Percentiles rank a stretch among this genome's conserved stretches.
These are phyloP conservation scores for Enteromius afrohamiltoni DNA, from an alignment of 2,797 vertebrate genomes.

Conservation along the genomic window DNA sequence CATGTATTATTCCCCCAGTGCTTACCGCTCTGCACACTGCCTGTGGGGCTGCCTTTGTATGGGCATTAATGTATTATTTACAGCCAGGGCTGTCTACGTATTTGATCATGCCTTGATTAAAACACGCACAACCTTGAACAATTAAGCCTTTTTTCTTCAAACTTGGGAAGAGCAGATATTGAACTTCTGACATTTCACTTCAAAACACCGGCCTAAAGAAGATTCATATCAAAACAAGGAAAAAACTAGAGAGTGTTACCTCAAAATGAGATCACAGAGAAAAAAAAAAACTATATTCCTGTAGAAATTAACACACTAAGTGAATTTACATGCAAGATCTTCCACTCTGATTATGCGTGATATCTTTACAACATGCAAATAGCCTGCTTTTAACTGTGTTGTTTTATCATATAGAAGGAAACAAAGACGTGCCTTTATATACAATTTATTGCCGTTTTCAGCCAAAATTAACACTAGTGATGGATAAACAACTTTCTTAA, in stretches of 20 bases:
- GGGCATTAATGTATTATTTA: constrained; percentile 78
- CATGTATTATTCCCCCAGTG: constrained; percentile 59
- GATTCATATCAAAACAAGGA: constrained; percentile 24
- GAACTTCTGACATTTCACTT: constrained; percentile 49
- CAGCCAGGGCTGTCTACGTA: constrained; percentile 68
- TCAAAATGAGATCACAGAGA: constrained; percentile 11
- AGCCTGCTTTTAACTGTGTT: not conserved
- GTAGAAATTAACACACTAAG: not conserved
- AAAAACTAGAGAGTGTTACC: not conserved
- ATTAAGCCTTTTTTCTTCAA: constrained; percentile 56
- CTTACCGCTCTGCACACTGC: constrained; percentile 59
- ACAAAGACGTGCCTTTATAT: not conserved
- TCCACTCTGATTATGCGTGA: not conserved
- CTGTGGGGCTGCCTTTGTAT: constrained; percentile 67
- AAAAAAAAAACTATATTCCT: not conserved
- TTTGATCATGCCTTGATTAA: constrained; percentile 76
- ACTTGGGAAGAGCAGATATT: constrained; percentile 46
- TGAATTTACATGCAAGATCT: not conserved
- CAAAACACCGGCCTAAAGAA: constrained; percentile 23
- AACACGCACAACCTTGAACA: constrained; percentile 66
- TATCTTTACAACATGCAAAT: not conserved
- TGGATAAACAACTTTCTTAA: not conserved
- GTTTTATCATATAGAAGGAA: not conserved
- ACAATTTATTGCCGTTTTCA: not conserved
- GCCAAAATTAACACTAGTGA: not conserved